Conservation (phyloP, 2,888 invertebrate species). For the Leistus spinibarbis region DNA sequence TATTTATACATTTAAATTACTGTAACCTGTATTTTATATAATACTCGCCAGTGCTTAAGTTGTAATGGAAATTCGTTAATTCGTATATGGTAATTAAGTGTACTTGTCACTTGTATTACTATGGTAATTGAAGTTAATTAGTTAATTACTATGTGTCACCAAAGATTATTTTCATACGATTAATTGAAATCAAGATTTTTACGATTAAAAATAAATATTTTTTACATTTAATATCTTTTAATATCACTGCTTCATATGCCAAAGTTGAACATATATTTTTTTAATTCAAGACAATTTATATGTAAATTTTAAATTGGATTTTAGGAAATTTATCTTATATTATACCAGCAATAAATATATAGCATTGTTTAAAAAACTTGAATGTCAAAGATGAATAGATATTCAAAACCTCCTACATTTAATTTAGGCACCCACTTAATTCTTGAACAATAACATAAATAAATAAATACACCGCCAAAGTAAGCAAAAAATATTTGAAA, state of each 20-base stretch:
- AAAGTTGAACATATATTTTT: neutral
- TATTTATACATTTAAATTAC: neutral
- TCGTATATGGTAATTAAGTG: neutral
- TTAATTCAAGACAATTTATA: no score
- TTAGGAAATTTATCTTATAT: no score
- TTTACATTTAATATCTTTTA: neutral
- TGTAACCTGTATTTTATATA: neutral
- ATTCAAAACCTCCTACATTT: neutral
- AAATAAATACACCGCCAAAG: neutral
- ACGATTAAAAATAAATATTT: neutral
- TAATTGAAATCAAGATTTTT: no score
- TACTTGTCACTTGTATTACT: neutral
- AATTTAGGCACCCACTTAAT: neutral
- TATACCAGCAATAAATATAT: no score
- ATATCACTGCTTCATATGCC: no score
- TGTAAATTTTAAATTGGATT: no score
- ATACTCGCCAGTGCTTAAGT: neutral
- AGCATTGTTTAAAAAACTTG: neutral
- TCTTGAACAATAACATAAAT: neutral
- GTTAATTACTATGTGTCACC: conserved; percentile 15
- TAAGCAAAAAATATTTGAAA: neutral
- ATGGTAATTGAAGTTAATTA: neutral
- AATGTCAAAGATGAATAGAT: neutral
- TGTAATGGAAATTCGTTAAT: neutral
- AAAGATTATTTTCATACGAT: neutral